Base-by-base conservation (phyloP, 1,140 invertebrate genomes). In the Heliconius nattereri region DNA sequence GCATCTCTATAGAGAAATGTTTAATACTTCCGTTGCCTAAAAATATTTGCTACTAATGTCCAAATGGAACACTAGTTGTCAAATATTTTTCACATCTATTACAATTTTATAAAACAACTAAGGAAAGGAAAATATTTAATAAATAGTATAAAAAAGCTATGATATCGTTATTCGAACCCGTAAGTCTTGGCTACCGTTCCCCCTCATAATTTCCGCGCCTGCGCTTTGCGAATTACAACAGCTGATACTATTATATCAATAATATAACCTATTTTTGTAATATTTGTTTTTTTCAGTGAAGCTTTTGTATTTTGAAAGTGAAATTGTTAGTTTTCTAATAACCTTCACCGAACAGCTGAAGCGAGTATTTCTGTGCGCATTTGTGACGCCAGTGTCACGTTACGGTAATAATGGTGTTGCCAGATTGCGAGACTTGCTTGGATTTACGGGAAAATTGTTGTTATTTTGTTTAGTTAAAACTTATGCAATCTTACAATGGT, bases 281-380 rank as follows among this genome's bases (percentile, higher is more conserved):
- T 11, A 74, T 19, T 52, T 32, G 57, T 20, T 40, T 66, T 76
- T 75, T 70, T 26, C 20, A 40, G 8, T 60, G 23, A 60, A 35
- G 54, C 57, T 75, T 52, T 60, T 72, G 73, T 71, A 73, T 82
- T 78, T 76, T 85, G 84, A 45, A 78, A 75, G 75, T 71, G 54
- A 81, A 77, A 71, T 77, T 77, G 40, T 57, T 29, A 49, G 35
- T 74, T 78, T 80, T 76, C 72, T 76, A 73, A 74, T 87, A 87
- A 87, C 91, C 90, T 92, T 92, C 91, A 91, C 88, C 88, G 91
- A 91, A 87, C 86, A 76, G 84, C 89, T 89, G 89, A 92, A 91
- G 84, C 83, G 86, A 79, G 82, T 92, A 94, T 91, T 92, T 92
- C 86, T 90, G 91, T 84, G 80, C 85, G 92, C 84, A 90, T 91